Evolutionary conservation across 2,888 invertebrate genomes (phyloP).

Genomic region (Hesperia comma): DNA sequence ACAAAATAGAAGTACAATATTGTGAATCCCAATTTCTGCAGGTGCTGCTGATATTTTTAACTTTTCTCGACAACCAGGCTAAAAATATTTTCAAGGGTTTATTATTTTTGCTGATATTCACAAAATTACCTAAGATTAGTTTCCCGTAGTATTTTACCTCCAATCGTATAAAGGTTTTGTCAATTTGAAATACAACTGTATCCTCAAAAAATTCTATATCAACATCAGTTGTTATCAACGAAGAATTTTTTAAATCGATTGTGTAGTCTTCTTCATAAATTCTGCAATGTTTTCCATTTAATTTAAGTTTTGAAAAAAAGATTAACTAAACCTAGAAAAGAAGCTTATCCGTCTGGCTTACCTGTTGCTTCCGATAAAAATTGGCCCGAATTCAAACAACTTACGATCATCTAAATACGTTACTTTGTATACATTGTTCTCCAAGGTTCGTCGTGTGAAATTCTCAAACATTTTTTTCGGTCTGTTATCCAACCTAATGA

Average conservation of each 20-base stretch:
- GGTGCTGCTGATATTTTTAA: constrained; percentile 72
- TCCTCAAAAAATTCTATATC: constrained; percentile 72
- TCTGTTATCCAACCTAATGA: constrained; percentile 72
- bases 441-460: constrained; percentile 68
- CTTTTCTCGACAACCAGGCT: constrained; percentile 71
- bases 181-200: constrained; percentile 72
- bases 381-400: constrained; percentile 75
- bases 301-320: constrained; percentile 11
- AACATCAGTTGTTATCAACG: constrained; percentile 76
- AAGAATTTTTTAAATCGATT: constrained; percentile 82
- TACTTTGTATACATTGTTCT: constrained; percentile 68
- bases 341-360: constrained; percentile 39
- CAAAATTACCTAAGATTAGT: neutral
- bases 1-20: constrained; percentile 64
- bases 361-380: constrained; percentile 70
- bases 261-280: constrained; percentile 73
- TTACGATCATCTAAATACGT: constrained; percentile 75
- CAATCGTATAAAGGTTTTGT: constrained; percentile 63
- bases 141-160: constrained; percentile 52
- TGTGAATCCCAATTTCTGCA: constrained; percentile 61
- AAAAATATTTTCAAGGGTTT: constrained; percentile 24
- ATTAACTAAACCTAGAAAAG: neutral
- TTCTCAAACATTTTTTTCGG: constrained; percentile 79
- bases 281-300: constrained; percentile 52
- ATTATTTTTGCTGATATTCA: neutral